Percentiles rank a stretch among this genome's conserved stretches.
Conservation (phyloP, 2,888 invertebrate genomes). For the Melanostoma scalare region DNA sequence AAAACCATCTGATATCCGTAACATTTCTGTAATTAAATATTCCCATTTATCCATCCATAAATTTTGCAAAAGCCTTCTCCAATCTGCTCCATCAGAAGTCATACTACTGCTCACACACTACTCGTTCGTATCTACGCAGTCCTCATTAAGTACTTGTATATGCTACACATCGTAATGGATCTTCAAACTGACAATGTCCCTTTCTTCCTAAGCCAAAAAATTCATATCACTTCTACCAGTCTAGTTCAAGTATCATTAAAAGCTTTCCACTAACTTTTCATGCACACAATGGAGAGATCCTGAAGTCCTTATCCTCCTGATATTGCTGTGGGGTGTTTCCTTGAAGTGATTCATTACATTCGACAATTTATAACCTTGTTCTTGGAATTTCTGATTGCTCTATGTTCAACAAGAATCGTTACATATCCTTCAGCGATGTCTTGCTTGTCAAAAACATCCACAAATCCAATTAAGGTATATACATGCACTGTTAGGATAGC, state of each 20-base stretch:
- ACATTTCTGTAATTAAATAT: slow-evolving; percentile 39
- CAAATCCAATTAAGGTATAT: slow-evolving; percentile 55
- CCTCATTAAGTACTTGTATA: no score
- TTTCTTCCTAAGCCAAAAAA: no score
- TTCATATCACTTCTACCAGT: no score
- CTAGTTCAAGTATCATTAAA: no score
- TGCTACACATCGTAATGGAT: slow-evolving; percentile 20
- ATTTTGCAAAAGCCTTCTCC: not conserved
- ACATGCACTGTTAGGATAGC: not conserved
- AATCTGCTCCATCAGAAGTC: slow-evolving; percentile 13
- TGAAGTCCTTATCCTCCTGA: no score
- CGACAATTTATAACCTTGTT: slow-evolving; percentile 20
- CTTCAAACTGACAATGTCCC: slow-evolving; percentile 24
- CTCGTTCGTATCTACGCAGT: no score
- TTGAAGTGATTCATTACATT: slow-evolving; percentile 52
- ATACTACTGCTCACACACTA: not conserved
- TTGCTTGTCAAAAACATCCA: slow-evolving; percentile 29
- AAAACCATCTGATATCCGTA: slow-evolving; percentile 31
- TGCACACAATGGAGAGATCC: no score
- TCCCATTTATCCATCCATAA: not conserved
- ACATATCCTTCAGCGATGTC: slow-evolving; percentile 10
- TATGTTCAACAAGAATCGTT: slow-evolving; percentile 29
- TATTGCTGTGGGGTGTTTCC: not conserved
- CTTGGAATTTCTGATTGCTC: slow-evolving; percentile 18
- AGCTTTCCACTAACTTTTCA: no score